Evolutionary conservation across 2,113 vertebrate genomes (phyloP).

Genomic region (Tetraodon nigroviridis): DNA sequence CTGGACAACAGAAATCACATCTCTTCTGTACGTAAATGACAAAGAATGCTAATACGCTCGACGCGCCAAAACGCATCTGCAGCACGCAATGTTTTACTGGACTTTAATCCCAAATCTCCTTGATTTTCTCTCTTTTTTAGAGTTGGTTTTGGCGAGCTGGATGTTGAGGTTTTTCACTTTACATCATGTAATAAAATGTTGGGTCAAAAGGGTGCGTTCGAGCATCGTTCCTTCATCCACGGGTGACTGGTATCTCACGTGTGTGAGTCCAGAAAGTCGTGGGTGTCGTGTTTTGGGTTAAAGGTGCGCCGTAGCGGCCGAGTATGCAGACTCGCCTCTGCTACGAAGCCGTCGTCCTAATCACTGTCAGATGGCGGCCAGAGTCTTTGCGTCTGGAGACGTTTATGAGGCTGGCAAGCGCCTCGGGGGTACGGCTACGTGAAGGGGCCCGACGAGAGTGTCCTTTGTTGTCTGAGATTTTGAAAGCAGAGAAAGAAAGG

Average conservation of each 20-base stretch:
- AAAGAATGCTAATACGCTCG: background rate
- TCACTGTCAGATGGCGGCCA: constrained; percentile 69
- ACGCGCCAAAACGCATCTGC: background rate
- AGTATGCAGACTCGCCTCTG: constrained; percentile 43
- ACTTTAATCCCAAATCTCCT: background rate
- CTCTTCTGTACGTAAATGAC: constrained; percentile 5
- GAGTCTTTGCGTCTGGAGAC: constrained; percentile 61
- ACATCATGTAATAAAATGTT: too few relatives aligned
- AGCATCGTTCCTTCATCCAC: background rate
- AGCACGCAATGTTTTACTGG: background rate
- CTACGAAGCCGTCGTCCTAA: constrained; percentile 46
- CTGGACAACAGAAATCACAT: background rate
- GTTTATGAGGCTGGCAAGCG: constrained; percentile 58
- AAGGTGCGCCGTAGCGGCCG: constrained; percentile 57
- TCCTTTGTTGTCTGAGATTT: constrained; percentile 66
- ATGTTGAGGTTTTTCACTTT: too few relatives aligned
- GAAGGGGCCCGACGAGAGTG: constrained; percentile 16
- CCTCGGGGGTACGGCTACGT: constrained; percentile 13
- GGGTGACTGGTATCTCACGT: constrained; percentile 21
- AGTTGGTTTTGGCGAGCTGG: too few relatives aligned
- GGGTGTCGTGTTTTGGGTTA: constrained; percentile 55
- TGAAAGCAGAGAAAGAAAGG: constrained; percentile 38
- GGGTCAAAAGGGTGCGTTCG: background rate
- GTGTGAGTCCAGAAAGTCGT: constrained; percentile 23
- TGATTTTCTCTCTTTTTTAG: background rate